phyloP scores from a whole-genome alignment of 1,140 invertebrate genomes.

The Oscheius sp. region DNA sequence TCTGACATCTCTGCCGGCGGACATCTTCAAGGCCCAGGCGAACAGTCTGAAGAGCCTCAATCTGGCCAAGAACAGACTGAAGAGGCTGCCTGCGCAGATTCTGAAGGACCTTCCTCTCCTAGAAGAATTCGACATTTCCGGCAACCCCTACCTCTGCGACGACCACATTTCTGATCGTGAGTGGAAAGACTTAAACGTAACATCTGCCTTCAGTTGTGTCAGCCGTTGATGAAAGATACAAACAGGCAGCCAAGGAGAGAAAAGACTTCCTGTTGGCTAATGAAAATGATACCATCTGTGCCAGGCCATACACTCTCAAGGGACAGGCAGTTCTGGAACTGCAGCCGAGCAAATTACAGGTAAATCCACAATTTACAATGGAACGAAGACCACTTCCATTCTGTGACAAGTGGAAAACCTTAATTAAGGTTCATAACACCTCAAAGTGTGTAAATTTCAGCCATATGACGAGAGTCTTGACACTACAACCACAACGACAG shows the following conservation, averaged over 20 bases:
- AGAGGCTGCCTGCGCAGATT: slow-evolving; percentile 9
- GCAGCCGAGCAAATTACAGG: slow-evolving; percentile 9
- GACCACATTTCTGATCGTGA: slow-evolving; percentile 15
- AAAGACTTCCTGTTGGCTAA: slow-evolving; percentile 22
- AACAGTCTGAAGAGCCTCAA: slow-evolving; percentile 14
- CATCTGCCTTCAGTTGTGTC: slow-evolving; percentile 27
- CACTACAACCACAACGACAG: slow-evolving; percentile 34
- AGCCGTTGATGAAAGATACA: slow-evolving; percentile 17
- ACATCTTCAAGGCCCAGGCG: slow-evolving; percentile 24
- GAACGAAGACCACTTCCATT: no score
- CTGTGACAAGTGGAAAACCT: no score
- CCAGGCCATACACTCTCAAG: slow-evolving; percentile 20
- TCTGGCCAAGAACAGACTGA: slow-evolving; percentile 23
- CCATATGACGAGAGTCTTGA: slow-evolving; percentile 28
- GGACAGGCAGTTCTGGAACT: slow-evolving; percentile 23
- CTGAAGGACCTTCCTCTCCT: slow-evolving; percentile 19
- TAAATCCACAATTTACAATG: no score
- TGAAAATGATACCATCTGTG: slow-evolving; percentile 35
- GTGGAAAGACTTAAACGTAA: neutral
- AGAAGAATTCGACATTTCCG: slow-evolving; percentile 24
- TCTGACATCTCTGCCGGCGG: slow-evolving; percentile 4
- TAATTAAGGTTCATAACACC: neutral
- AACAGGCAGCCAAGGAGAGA: slow-evolving; percentile 10
- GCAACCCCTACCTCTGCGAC: slow-evolving; percentile 31
- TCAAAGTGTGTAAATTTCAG: slow-evolving; percentile 3